Conservation (phyloP, 2,888 invertebrate species). For the Phaonia tiefii region DNA sequence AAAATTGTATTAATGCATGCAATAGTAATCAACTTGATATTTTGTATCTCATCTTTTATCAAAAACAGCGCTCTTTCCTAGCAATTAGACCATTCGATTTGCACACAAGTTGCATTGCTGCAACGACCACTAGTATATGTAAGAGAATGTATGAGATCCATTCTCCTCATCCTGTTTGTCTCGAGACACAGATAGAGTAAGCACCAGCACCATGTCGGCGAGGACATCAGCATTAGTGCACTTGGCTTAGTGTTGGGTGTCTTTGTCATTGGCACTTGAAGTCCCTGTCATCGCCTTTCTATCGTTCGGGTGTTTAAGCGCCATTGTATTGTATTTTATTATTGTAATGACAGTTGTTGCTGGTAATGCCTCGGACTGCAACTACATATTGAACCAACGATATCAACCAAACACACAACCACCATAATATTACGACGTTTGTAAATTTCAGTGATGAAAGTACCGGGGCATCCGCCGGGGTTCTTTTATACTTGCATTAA, state of each 20-base stretch:
- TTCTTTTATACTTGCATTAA: no score
- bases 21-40: no score
- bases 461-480: no score
- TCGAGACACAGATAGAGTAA: not conserved
- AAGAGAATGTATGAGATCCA: not conserved
- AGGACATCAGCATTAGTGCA: conserved; percentile 27
- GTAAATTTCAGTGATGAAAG: no score
- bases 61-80: no score
- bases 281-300: conserved; percentile 8
- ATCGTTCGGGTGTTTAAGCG: not conserved
- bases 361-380: not conserved
- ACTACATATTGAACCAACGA: not conserved
- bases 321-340: conserved; percentile 10
- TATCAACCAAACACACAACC: not conserved
- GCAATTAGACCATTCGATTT: no score
- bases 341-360: conserved; percentile 7
- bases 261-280: conserved; percentile 18
- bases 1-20: no score
- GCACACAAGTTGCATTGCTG: no score
- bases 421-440: no score
- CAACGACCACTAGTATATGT: no score
- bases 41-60: no score
- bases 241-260: conserved; percentile 33
- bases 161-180: not conserved
- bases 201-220: not conserved